Percentiles rank a stretch among this genome's conserved stretches.
These are phyloP conservation scores for Limenitis camilla DNA, from an alignment of 2,888 invertebrate species.

Conservation along the genomic window DNA sequence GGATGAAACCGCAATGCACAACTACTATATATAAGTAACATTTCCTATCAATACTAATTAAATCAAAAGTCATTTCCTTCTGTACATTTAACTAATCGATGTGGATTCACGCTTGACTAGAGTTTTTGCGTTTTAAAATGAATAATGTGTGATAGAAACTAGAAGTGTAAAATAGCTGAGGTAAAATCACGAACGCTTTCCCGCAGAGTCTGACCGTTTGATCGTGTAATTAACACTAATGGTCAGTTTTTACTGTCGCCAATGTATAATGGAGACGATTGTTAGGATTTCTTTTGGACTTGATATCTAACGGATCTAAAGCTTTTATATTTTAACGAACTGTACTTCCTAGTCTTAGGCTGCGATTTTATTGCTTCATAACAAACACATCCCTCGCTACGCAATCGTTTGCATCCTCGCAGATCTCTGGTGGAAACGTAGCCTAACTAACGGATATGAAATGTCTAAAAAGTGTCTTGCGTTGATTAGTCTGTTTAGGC, in stretches of 20 bases:
- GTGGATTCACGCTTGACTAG: slow-evolving; percentile 7
- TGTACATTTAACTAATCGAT: neutral
- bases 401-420: too few relatives aligned
- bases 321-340: neutral
- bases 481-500: too few relatives aligned
- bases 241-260: slow-evolving; percentile 6
- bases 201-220: slow-evolving; percentile 5
- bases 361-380: too few relatives aligned
- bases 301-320: neutral
- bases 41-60: too few relatives aligned
- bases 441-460: too few relatives aligned
- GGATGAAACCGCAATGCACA: too few relatives aligned
- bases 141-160: slow-evolving; percentile 8
- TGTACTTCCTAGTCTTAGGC: neutral
- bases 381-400: too few relatives aligned
- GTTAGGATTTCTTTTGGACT: neutral
- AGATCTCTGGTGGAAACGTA: too few relatives aligned
- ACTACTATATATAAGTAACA: too few relatives aligned
- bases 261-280: slow-evolving; percentile 3
- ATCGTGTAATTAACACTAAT: slow-evolving; percentile 17
- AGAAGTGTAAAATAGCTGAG: slow-evolving; percentile 8
- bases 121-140: slow-evolving; percentile 3
- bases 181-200: slow-evolving; percentile 11
- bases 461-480: too few relatives aligned
- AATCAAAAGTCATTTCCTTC: neutral